Base-by-base conservation (phyloP, 2,113 vertebrate genomes). In the Gnathonemus longibarbis region DNA sequence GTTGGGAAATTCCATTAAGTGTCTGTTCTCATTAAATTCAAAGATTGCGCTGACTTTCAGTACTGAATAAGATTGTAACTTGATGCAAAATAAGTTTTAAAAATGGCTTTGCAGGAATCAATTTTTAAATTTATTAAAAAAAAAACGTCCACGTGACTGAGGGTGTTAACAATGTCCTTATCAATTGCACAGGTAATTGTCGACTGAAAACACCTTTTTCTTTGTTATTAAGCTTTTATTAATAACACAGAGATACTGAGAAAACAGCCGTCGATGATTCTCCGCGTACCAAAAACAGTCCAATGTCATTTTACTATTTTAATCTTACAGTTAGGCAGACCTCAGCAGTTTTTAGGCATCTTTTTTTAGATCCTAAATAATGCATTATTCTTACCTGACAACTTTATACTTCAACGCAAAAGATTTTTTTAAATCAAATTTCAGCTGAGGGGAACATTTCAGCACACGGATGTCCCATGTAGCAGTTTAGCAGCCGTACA, bases 401-500 rank as follows among this genome's bases (percentile, higher is more conserved):
- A 90, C 87, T 53, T 11, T 49, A 62, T 52, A n/a, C 56, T 49
- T 46, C n/a, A 86, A 92, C 77, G 2, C 15, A 9, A 90, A 62
- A 83, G 56, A 24, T 52, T 80, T 89, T 88, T 45, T 83, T 2
- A 10, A 21, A 21, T 84, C 8, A 74, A 35, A 15, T 77, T 77
- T 77, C 89, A 53, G 27, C 53, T 19, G 90, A 90, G 85, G 88
- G 70, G 15, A 56, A 84, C 66, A 31, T 86, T 84, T 84, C 53
- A 87, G 86, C 93, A 93, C 88, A 93, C 80, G 91, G 97, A 96
- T 93, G 97, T 96, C 94, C 92, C 93, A 94, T 97, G 97, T 95
- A 96, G 97, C 97, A 97, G 98, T 97, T 98, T 98, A 98, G 97
- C 96, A 96, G 96, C 96, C 96, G 96, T 98, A 98, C 96, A 98